Conservation (phyloP, 2,113 vertebrate genomes). For the Emydocephalus ijimae region DNA sequence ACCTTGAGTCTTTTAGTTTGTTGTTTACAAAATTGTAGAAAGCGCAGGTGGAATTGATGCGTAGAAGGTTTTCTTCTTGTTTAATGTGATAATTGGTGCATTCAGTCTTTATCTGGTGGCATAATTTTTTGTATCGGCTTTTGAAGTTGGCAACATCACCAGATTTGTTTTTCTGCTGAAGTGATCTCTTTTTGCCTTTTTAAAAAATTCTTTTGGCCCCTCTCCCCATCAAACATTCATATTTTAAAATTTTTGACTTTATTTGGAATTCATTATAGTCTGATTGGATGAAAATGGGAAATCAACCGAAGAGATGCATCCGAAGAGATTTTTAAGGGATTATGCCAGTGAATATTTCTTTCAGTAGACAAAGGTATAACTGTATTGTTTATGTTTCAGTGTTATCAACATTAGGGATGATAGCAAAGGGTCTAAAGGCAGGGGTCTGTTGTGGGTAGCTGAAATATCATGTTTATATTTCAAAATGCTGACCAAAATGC, state of each 20-base stretch:
- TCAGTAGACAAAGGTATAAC: constrained; percentile 59
- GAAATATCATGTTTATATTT: constrained; percentile 60
- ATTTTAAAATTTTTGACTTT: neutral
- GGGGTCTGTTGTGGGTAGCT: constrained; percentile 47
- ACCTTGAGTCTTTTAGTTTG: no score
- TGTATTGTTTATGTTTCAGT: constrained; percentile 54
- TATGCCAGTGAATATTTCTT: constrained; percentile 58
- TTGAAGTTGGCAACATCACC: no score
- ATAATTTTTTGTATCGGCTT: no score
- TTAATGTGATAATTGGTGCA: no score
- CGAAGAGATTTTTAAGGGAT: constrained; percentile 56
- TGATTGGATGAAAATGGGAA: neutral
- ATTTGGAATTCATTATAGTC: neutral
- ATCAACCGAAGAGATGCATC: constrained; percentile 12
- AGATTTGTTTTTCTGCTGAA: no score
- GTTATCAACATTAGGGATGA: constrained; percentile 44
- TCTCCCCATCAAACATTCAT: neutral
- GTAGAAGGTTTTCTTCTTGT: no score
- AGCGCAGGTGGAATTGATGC: no score
- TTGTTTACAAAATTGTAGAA: no score
- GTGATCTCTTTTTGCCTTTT: no score
- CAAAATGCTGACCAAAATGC: constrained; percentile 57
- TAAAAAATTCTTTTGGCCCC: neutral
- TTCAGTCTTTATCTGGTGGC: no score
- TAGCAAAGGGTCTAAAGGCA: constrained; percentile 45